These are phyloP conservation scores for Medauroidea extradentata DNA, from an alignment of 1,140 invertebrate genomes.

Conservation along the genomic window DNA sequence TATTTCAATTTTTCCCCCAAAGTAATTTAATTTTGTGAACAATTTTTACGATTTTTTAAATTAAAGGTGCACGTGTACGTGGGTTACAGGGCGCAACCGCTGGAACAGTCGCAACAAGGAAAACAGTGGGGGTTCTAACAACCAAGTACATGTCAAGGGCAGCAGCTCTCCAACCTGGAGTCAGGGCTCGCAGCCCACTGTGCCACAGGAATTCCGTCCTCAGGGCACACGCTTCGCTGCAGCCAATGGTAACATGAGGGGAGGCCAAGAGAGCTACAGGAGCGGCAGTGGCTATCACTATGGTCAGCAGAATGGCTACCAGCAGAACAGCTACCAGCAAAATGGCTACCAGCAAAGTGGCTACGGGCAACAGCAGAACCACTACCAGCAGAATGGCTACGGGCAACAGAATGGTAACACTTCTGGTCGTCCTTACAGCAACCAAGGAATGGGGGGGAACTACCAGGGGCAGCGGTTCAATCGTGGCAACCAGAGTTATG, in stretches of 20 bases:
- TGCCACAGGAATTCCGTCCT: too few species aligned
- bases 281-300: background rate
- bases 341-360: background rate
- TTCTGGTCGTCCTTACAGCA: slow-evolving; percentile 24
- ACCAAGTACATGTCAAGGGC: too few species aligned
- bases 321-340: background rate
- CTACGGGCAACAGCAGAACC: background rate
- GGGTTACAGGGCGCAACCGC: slow-evolving; percentile 3
- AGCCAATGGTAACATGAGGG: too few species aligned
- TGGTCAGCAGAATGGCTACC: background rate
- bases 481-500: slow-evolving; percentile 19
- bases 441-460: slow-evolving; percentile 24
- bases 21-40: too few species aligned
- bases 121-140: background rate
- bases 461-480: slow-evolving; percentile 33
- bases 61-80: background rate
- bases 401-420: slow-evolving; percentile 1
- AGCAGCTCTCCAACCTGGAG: too few species aligned
- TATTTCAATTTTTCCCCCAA: too few species aligned
- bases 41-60: too few species aligned
- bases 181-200: too few species aligned
- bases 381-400: slow-evolving; percentile 4
- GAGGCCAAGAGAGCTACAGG: too few species aligned
- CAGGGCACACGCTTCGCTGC: too few species aligned
- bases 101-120: slow-evolving; percentile 13